Percentiles rank a stretch among this genome's conserved stretches.
Evolutionary conservation across 2,888 invertebrate species (phyloP).

Genomic region (Acleris cristana): DNA sequence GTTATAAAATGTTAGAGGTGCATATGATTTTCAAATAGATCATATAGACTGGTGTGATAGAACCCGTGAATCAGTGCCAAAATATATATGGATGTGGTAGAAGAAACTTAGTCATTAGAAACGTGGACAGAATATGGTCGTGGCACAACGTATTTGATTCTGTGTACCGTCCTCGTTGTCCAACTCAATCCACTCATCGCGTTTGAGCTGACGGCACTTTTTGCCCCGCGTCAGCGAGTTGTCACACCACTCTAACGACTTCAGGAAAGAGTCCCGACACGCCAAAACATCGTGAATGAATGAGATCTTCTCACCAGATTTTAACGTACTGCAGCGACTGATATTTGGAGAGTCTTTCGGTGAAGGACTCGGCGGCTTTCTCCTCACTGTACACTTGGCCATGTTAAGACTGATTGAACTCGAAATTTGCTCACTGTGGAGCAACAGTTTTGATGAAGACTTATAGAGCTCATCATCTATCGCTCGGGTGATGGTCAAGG

Average conservation of each 20-base stretch:
- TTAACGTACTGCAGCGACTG: conserved; percentile 61
- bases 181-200: conserved; percentile 74
- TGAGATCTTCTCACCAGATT: conserved; percentile 75
- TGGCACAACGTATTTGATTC: conserved; percentile 41
- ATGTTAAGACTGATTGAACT: conserved; percentile 51
- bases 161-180: conserved; percentile 64
- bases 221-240: conserved; percentile 75
- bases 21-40: too few relatives aligned
- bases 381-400: conserved; percentile 47
- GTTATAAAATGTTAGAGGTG: too few relatives aligned
- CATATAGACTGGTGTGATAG: too few relatives aligned
- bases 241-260: conserved; percentile 79
- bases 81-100: conserved; percentile 11
- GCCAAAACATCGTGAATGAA: conserved; percentile 76
- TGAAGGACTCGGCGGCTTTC: conserved; percentile 43
- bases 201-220: conserved; percentile 67
- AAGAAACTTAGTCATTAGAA: conserved; percentile 23
- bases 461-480: conserved; percentile 57
- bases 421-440: conserved; percentile 60
- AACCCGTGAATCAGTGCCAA: conserved; percentile 9
- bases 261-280: conserved; percentile 74
- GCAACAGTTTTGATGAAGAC: conserved; percentile 63
- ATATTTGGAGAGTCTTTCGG: conserved; percentile 51
- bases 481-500: conserved; percentile 48
- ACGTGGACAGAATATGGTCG: conserved; percentile 30